A percentile compares a stretch with the other conserved stretches of the same genome.
Evolutionary conservation across 2,797 vertebrate species (phyloP).

Genomic region (Acanthurus tractus): DNA sequence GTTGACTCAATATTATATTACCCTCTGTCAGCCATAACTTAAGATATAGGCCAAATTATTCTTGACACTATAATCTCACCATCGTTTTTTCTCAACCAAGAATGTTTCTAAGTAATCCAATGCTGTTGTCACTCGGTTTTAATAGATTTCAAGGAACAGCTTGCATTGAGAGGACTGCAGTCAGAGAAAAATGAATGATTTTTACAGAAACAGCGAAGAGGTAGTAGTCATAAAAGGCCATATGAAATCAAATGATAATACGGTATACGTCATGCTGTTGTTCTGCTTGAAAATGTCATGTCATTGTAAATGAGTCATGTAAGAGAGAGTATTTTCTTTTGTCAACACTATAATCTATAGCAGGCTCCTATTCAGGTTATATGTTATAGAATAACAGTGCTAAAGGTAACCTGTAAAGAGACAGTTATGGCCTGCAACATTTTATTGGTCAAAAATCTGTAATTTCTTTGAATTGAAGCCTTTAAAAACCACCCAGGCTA

Average conservation of each 20-base stretch:
- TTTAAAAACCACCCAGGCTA: not conserved
- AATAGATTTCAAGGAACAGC: not conserved
- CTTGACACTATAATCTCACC: not conserved
- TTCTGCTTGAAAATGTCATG: not conserved
- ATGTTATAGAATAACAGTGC: not conserved
- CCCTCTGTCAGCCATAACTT: slow-evolving; percentile 21
- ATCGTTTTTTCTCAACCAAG: not conserved
- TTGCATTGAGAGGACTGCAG: not conserved
- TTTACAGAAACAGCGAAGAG: too few species aligned
- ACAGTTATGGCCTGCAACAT: not conserved
- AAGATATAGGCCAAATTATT: slow-evolving; percentile 8
- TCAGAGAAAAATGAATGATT: not conserved
- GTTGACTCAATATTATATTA: slow-evolving; percentile 20
- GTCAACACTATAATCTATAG: not conserved
- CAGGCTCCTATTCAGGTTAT: not conserved
- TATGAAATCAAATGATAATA: not conserved
- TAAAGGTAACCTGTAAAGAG: not conserved
- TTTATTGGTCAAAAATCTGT: not conserved
- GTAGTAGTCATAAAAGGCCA: not conserved
- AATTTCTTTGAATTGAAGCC: not conserved
- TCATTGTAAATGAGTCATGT: slow-evolving; percentile 8
- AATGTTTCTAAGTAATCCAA: not conserved
- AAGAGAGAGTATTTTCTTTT: not conserved
- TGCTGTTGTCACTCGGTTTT: not conserved
- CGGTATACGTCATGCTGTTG: not conserved